These are phyloP conservation scores for Bufo gargarizans DNA, from an alignment of 2,113 vertebrate genomes.

Conservation along the genomic window DNA sequence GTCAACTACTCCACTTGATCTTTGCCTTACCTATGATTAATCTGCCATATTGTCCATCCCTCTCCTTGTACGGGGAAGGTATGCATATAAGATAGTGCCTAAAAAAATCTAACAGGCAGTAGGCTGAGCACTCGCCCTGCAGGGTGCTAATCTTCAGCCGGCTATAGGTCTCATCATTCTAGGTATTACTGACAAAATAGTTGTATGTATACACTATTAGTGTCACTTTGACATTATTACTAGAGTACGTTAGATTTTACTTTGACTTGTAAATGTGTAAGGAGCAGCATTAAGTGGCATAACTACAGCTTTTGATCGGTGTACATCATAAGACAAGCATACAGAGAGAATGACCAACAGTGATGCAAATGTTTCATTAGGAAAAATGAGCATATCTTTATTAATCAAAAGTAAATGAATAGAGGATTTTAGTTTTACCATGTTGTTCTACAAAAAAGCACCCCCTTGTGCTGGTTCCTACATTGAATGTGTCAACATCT, in stretches of 20 bases:
- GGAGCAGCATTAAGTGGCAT: neutral
- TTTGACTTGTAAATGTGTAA: neutral
- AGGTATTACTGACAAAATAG: neutral
- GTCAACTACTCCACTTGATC: neutral
- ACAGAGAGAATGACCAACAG: neutral
- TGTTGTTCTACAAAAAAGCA: constrained; percentile 4
- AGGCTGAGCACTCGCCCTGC: neutral
- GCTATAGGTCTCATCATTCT: neutral
- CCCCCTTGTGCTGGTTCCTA: constrained; percentile 25
- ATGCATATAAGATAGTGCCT: neutral
- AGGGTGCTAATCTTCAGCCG: neutral
- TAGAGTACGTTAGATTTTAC: neutral
- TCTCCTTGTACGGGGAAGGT: neutral
- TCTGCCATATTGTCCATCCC: neutral
- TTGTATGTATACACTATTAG: neutral
- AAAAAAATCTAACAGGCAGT: neutral
- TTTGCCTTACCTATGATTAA: neutral
- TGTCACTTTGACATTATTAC: neutral
- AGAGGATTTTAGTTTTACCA: neutral
- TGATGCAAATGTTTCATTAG: neutral
- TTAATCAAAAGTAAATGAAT: neutral
- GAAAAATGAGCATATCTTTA: constrained; percentile 11
- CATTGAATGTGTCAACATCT: too few species aligned
- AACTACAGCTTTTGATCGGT: neutral
- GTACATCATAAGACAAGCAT: neutral